A percentile compares a stretch with the other conserved stretches of the same genome.
Conservation (phyloP, 2,888 invertebrate species). For the Trilocha varians region DNA sequence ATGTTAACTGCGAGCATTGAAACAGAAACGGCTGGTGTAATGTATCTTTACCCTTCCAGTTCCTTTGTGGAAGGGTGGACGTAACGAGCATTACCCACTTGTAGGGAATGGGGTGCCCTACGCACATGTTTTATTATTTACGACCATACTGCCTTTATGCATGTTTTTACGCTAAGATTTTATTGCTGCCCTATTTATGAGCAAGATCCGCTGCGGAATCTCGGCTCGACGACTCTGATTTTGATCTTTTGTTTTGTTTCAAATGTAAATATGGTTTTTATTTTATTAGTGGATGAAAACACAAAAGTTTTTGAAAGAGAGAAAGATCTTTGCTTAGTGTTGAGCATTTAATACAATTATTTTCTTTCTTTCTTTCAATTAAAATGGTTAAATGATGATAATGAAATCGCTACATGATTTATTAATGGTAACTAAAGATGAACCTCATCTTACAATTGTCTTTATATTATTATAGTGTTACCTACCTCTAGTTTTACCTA, state of each 20-base stretch:
- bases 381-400: too few species aligned
- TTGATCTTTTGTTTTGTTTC: neutral
- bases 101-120: slow-evolving; percentile 36
- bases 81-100: slow-evolving; percentile 66
- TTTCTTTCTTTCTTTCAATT: too few species aligned
- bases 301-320: too few species aligned
- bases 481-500: too few species aligned
- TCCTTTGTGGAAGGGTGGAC: slow-evolving; percentile 58
- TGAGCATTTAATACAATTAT: too few species aligned
- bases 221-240: slow-evolving; percentile 16
- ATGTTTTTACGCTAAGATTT: slow-evolving; percentile 70
- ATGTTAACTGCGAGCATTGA: slow-evolving; percentile 37
- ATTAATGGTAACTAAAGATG: too few species aligned
- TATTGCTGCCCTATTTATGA: slow-evolving; percentile 66
- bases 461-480: too few species aligned
- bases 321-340: too few species aligned
- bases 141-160: slow-evolving; percentile 61
- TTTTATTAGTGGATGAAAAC: too few species aligned
- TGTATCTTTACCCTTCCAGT: slow-evolving; percentile 60
- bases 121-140: slow-evolving; percentile 69
- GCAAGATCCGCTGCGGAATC: slow-evolving; percentile 47
- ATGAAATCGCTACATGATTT: too few species aligned
- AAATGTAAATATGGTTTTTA: neutral
- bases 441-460: too few species aligned
- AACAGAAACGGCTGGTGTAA: slow-evolving; percentile 56